phyloP scores from a whole-genome alignment of 1,140 invertebrate species.

The Pseudomyrmex pallidus region DNA sequence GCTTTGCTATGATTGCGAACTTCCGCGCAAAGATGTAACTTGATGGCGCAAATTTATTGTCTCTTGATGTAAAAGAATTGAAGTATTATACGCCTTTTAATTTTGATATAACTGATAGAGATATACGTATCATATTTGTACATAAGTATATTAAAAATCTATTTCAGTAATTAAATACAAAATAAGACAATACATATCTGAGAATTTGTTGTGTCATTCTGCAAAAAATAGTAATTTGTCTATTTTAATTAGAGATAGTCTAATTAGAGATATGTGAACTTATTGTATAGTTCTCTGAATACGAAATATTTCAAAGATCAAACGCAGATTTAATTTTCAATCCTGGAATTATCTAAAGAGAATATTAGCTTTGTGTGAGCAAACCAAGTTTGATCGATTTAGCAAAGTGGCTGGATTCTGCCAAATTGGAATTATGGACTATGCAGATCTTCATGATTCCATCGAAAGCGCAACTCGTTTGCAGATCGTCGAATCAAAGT shows the following conservation, averaged over 20 bases:
- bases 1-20: background rate
- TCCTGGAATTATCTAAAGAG: background rate
- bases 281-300: background rate
- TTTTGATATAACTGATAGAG: background rate
- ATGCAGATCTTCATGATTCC: background rate
- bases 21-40: constrained; percentile 3
- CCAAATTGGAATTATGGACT: constrained; percentile 1
- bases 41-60: background rate
- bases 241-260: background rate
- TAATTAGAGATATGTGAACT: background rate
- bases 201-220: background rate
- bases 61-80: background rate
- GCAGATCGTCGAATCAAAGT: constrained; percentile 33
- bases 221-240: background rate
- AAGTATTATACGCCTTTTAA: background rate
- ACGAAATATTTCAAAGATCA: background rate
- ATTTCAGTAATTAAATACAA: background rate
- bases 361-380: background rate
- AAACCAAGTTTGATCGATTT: background rate
- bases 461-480: constrained; percentile 21
- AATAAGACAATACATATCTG: background rate
- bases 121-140: background rate
- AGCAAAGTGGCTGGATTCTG: constrained; percentile 3
- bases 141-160: background rate
- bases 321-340: background rate